Base-by-base conservation (phyloP, 2,113 vertebrate genomes). In the Meriones unguiculatus region DNA sequence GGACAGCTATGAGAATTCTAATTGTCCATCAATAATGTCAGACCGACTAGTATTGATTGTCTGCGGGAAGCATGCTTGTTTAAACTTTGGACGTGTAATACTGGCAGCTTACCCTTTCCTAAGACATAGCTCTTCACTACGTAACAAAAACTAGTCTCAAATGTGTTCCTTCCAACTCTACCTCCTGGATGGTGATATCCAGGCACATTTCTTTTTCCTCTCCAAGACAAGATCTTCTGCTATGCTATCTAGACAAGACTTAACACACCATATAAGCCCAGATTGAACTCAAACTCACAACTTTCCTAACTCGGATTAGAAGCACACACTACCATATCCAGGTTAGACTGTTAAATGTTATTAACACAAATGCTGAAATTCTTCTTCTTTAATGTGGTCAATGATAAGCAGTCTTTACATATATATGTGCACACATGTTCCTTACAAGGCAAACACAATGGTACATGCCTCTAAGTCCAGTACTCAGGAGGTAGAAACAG, bases 311-410 rank as follows among this genome's bases (percentile, higher is more conserved):
- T 86, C 17, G 12, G 12, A 62, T 38, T 62, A 82, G 24, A 67
- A 38, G 62, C 15, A 84, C 14, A 84, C 7, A 15, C 22, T 2
- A 84, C 24, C n/a, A 28, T 28, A 84, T 17, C 24, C 57, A 84
- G 15, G 13, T 41, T 84, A 64, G n/a, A 32, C 14, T 75, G 64
- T 22, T 7, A 81, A 81, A 35, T 52, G 41, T 73, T 50, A 73
- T 65, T 77, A 46, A 64, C 69, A 78, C 13, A 87, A n/a, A 87
- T 62, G 35, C 2, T 64, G 2, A 24, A 93, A 87, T 57, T 89
- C 5, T 93, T 89, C 5, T 93, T 77, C 24, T 96, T 89, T 57
- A 95, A 94, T 78, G 11, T 69, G 50, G 28, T 35, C 91, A 95
- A 72, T 28, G 22, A 46, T 5, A 88, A 67, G 30, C 11, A 50